Evolutionary conservation across 2,113 vertebrate genomes (phyloP).

Genomic region (Petaurus breviceps): DNA sequence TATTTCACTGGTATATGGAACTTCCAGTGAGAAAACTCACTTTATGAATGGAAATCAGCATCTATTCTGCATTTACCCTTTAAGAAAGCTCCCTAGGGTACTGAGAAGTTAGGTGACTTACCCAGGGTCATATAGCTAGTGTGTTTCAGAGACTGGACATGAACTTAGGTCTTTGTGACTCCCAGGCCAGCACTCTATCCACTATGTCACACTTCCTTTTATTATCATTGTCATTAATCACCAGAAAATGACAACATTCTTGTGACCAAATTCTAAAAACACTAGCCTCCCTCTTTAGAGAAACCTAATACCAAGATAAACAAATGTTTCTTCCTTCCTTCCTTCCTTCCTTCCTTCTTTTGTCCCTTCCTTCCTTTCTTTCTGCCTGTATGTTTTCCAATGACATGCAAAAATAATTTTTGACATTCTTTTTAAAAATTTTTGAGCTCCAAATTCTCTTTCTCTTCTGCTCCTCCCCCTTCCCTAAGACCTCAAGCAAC

Average conservation of each 20-base stretch:
- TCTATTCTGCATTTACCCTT: not conserved
- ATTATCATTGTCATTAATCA: not conserved
- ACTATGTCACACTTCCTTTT: not conserved
- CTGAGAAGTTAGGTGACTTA: not conserved
- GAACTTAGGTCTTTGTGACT: not conserved
- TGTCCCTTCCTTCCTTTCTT: too few species aligned
- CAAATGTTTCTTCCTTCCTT: not conserved
- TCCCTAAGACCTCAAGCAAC: too few species aligned
- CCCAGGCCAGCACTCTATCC: not conserved
- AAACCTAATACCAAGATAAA: slow-evolving; percentile 3
- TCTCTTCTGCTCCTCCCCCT: too few species aligned
- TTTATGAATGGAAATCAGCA: not conserved
- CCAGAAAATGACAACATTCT: not conserved
- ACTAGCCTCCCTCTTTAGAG: not conserved
- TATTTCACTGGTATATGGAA: not conserved
- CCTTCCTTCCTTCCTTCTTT: not conserved
- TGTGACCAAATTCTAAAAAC: slow-evolving; percentile 33
- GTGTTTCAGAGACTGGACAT: not conserved
- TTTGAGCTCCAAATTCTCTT: too few species aligned
- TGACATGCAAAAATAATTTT: too few species aligned
- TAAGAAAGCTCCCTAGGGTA: not conserved
- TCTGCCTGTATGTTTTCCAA: too few species aligned
- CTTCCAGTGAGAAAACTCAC: not conserved
- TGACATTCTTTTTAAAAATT: too few species aligned
- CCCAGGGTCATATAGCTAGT: not conserved